phyloP scores from a whole-genome alignment of 2,797 vertebrate species.

The Mus caroli region DNA sequence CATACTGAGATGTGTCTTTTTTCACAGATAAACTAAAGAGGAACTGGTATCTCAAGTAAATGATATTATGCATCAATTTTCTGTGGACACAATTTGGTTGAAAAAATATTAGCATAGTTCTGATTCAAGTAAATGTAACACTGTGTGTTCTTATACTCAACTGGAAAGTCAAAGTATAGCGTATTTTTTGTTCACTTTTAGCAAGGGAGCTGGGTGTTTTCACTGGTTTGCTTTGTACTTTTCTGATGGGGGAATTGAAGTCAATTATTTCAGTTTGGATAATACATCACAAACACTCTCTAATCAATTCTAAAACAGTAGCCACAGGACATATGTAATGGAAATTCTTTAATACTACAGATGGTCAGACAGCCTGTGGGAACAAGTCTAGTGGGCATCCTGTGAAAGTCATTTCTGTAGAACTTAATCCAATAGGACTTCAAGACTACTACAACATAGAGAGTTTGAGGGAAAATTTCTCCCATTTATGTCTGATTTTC shows the following conservation, averaged over 20 bases:
- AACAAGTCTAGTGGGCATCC: constrained; percentile 84
- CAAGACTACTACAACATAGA: constrained; percentile 67
- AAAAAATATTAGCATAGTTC: constrained; percentile 60
- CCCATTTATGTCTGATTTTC: constrained; percentile 74
- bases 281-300: constrained; percentile 79
- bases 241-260: constrained; percentile 68
- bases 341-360: constrained; percentile 86
- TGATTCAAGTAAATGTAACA: constrained; percentile 30
- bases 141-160: neutral
- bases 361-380: constrained; percentile 87
- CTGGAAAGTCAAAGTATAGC: constrained; percentile 53
- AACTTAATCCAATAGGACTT: constrained; percentile 84
- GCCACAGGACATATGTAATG: constrained; percentile 80
- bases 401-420: constrained; percentile 83
- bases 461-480: constrained; percentile 80
- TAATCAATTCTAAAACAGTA: constrained; percentile 86
- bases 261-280: constrained; percentile 80
- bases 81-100: neutral
- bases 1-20: neutral
- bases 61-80: constrained; percentile 56
- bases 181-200: constrained; percentile 60
- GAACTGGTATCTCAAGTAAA: neutral
- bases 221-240: neutral
- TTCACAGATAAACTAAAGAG: constrained; percentile 7
- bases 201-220: constrained; percentile 54